Base-by-base conservation (phyloP, 2,113 vertebrate genomes). In the Mungos mungo region DNA sequence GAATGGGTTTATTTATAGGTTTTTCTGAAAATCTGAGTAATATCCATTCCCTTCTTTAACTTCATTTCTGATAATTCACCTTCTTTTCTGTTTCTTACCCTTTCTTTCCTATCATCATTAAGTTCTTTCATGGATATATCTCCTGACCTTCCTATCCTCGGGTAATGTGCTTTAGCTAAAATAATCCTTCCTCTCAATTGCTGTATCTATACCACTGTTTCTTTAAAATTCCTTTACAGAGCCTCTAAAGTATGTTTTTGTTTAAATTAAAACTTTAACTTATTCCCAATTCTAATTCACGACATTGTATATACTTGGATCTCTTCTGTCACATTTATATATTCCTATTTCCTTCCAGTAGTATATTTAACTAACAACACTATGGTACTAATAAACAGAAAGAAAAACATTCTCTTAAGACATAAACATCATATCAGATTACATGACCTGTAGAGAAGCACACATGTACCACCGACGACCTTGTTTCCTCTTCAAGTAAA, bases 61-160 rank as follows among this genome's bases (percentile, higher is more conserved):
- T 82, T 81, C 50, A 71, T n/a, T 88, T 38, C 81, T 86, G 27
- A 79, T 71, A 79, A 45, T 88, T 35, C 25, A 68, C 27, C 38
- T 72, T 86, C 21, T 63, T 95, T 95, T 76, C 31, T 82, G 16
- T 63, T 47, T 74, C 14, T 88, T 54, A 74, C 68, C 12, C 45
- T 88, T 85, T 72, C 31, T 97, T 80, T 47, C 88, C 52, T 60
- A 25, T 81, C 52, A 65, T 65, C 69, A 87, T n/a, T 89, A 87
- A 81, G 25, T 18, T 12, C 41, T 63, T 88, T 95, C 31, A 52
- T 21, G 38, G 14, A 21, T 45, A 23, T 68, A 88, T 66, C 54
- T 87, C 35, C 52, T 33, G 25, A 69, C 19, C 8, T 85, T 94
- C 18, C 18, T 38, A 31, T 45, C 29, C 7, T 83, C 38, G 14